These are phyloP conservation scores for Herpetotheres cachinnans DNA, from an alignment of 2,113 vertebrate genomes.

Conservation along the genomic window DNA sequence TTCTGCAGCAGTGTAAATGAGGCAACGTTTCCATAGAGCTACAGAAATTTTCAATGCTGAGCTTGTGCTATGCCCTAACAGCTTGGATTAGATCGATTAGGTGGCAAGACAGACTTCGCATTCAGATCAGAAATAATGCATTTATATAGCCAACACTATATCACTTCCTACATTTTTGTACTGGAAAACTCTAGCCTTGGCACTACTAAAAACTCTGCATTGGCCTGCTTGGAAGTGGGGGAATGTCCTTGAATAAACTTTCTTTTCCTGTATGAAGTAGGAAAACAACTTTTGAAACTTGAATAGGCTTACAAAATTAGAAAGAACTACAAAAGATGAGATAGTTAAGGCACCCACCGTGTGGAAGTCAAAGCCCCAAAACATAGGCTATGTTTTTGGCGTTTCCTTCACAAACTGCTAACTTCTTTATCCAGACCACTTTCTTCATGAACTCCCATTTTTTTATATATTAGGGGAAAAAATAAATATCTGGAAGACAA, in stretches of 20 bases:
- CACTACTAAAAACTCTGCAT: neutral
- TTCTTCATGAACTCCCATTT: neutral
- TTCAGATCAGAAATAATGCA: neutral
- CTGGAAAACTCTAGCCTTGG: neutral
- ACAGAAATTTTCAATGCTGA: neutral
- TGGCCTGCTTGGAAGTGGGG: neutral
- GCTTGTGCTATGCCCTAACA: neutral
- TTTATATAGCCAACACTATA: neutral
- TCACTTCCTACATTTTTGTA: neutral
- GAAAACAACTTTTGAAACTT: neutral
- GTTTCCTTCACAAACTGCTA: neutral
- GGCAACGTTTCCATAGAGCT: neutral
- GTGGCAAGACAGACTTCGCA: neutral
- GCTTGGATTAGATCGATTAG: neutral
- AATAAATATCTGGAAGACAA: neutral
- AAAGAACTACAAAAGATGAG: neutral
- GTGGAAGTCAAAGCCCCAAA: neutral
- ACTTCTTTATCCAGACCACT: neutral
- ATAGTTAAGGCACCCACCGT: fast-evolving
- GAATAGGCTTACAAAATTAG: neutral
- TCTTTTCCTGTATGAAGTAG: neutral
- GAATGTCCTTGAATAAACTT: neutral
- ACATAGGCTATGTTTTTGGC: neutral
- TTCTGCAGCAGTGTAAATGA: neutral
- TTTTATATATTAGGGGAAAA: neutral